phyloP scores from a whole-genome alignment of 2,888 invertebrate species.

The Sphinx pinastri region DNA sequence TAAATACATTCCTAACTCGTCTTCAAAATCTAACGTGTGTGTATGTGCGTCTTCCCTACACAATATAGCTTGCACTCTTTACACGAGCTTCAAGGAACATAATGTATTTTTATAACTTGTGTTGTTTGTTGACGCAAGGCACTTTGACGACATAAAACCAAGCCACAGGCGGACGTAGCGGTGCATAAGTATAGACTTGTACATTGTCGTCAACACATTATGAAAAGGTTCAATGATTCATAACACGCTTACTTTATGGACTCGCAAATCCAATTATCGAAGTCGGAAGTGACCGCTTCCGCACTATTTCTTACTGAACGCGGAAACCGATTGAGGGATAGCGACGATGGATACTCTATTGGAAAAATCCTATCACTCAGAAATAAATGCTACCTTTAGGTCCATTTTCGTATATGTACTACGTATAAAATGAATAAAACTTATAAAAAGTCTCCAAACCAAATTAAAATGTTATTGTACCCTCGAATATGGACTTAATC shows the following conservation, averaged over 20 bases:
- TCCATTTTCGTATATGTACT: not conserved
- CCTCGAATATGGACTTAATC: too few relatives aligned
- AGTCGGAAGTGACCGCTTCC: constrained; percentile 66
- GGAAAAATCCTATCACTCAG: constrained; percentile 30
- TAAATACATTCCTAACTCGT: not conserved
- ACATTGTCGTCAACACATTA: constrained; percentile 31
- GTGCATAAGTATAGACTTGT: constrained; percentile 28
- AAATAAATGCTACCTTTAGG: not conserved
- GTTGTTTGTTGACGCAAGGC: constrained; percentile 6
- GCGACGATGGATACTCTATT: constrained; percentile 37
- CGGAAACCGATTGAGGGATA: constrained; percentile 56
- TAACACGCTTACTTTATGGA: constrained; percentile 51
- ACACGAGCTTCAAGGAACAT: not conserved
- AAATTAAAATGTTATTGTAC: too few relatives aligned
- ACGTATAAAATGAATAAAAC: not conserved
- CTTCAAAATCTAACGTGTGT: not conserved
- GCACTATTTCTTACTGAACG: constrained; percentile 60
- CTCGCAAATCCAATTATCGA: constrained; percentile 57
- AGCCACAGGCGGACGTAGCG: constrained; percentile 29
- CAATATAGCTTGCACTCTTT: not conserved
- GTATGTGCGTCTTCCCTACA: not conserved
- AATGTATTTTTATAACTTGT: constrained; percentile 15
- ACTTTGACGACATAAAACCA: constrained; percentile 9
- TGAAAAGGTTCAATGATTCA: constrained; percentile 53
- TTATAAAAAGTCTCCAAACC: not conserved